Percentiles rank a stretch among this genome's conserved stretches.
Evolutionary conservation across 2,888 invertebrate genomes (phyloP).

Genomic region (Rhagophthalmus giganteus): DNA sequence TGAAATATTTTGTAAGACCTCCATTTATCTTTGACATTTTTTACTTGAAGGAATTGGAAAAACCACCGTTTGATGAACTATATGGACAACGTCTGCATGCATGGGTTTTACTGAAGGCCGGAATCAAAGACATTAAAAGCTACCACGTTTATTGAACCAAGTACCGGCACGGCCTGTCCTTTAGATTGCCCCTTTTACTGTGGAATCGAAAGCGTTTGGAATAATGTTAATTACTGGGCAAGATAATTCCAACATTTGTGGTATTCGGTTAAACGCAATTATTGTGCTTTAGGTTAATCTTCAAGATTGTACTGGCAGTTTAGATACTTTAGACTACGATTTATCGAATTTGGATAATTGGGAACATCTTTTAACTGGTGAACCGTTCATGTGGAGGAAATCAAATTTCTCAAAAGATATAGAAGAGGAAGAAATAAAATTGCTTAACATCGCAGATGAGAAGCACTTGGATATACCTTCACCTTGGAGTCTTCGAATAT

Average conservation of each 20-base stretch:
- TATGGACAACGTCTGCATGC: slow-evolving; percentile 75
- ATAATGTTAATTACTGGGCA: slow-evolving; percentile 82
- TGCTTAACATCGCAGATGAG: slow-evolving; percentile 57
- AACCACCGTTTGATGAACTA: slow-evolving; percentile 66
- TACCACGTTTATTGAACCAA: slow-evolving; percentile 82
- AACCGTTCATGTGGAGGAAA: slow-evolving; percentile 60
- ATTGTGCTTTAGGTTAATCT: slow-evolving; percentile 62
- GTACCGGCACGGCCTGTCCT: slow-evolving; percentile 70
- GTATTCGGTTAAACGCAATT: too few relatives aligned
- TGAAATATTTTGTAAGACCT: background rate
- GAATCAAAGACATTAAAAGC: slow-evolving; percentile 61
- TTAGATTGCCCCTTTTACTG: slow-evolving; percentile 66
- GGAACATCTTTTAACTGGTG: slow-evolving; percentile 75
- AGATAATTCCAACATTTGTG: too few relatives aligned
- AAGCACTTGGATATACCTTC: slow-evolving; percentile 77
- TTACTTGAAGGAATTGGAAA: slow-evolving; percentile 62
- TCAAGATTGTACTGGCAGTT: slow-evolving; percentile 60
- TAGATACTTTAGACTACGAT: slow-evolving; percentile 64
- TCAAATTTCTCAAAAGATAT: slow-evolving; percentile 50
- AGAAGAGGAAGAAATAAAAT: slow-evolving; percentile 60
- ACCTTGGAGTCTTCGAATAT: slow-evolving; percentile 73
- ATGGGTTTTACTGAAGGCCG: slow-evolving; percentile 76
- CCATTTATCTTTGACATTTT: background rate
- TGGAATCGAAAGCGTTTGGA: slow-evolving; percentile 83
- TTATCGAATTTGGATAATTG: slow-evolving; percentile 64